Conservation (phyloP, 2,113 vertebrate genomes). For the Calyptommatus sinebrachiatus region DNA sequence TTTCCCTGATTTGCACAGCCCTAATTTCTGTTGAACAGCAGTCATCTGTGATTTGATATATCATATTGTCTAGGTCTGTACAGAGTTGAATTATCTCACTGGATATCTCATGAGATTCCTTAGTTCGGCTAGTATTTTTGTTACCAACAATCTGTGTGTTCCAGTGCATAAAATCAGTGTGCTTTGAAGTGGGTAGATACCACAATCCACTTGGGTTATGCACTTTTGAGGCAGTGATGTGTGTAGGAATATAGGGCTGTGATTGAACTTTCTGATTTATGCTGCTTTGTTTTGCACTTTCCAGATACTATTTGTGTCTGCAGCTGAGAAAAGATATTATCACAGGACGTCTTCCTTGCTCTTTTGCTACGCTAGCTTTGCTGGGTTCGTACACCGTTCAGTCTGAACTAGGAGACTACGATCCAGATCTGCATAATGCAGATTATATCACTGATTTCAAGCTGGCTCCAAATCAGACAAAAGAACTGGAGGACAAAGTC, state of each 20-base stretch:
- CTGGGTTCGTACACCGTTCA: conserved; percentile 94
- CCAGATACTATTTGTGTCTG: conserved; percentile 92
- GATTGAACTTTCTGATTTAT: background rate
- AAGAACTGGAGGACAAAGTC: conserved; percentile 95
- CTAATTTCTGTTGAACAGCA: no score
- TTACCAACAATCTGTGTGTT: background rate
- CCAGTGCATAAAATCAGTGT: background rate
- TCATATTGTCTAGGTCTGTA: no score
- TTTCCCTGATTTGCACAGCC: no score
- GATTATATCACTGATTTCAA: conserved; percentile 91
- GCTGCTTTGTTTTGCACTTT: conserved; percentile 4
- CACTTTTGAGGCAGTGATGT: background rate
- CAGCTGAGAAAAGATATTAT: conserved; percentile 94
- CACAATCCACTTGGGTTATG: background rate
- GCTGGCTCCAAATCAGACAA: conserved; percentile 89
- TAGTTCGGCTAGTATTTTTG: background rate
- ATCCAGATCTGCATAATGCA: conserved; percentile 82
- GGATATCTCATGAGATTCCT: no score
- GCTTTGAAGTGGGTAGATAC: background rate
- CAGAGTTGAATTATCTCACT: no score
- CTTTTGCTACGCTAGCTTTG: conserved; percentile 93
- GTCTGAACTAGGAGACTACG: conserved; percentile 94
- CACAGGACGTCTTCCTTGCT: conserved; percentile 87
- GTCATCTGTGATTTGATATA: no score
- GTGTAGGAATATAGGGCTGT: no score